Evolutionary conservation across 2,113 vertebrate species (phyloP), one percentile per base, ranked within the genome.

Genomic region (Nerophis lumbriciformis): DNA sequence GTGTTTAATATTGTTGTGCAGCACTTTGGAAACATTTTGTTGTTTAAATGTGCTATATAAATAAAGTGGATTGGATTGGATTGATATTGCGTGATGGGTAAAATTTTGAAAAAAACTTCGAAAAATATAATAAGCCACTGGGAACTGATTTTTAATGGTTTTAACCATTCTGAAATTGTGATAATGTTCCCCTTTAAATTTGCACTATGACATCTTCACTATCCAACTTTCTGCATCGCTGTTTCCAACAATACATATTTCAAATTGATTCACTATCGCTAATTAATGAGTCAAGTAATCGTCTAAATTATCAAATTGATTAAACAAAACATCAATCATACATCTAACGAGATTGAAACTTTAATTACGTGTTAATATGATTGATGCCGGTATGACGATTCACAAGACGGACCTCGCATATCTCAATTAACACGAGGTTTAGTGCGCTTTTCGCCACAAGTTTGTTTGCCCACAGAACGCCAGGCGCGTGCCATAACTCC

Each of bases 401-500:
- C 73, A 48, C 58, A 21, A 13, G 35, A 75, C 58, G 39, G 60
- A 63, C 48, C 50, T 44, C 14, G 15, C 73, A 67, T 47, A 49
- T 65, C 76, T 76, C 72, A 81, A 85, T 81, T 74, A 15, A 84
- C 58, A 73, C 63, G 4, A 6, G 6, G 48, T 65, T 65, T 72
- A 53, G 55, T 65, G 45, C 36, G 36, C 61, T 65, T 64, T 63
- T 48, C 54, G 53, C 45, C 14, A 48, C 47, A 53, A 73, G 51
- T 71, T 65, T 67, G 15, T 72, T 72, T 66, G 64, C 48, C 1
- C 28, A 28, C 28, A 28, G 4, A 28, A 28, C 28, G 28, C 28
- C 28, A 2, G 28, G 28, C 66, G 65, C 61, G 66, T 36, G 69
- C 51, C 19, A 9, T 9, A 42, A 9, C 39, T 42, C 8, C 39